Evolutionary conservation across 2,888 invertebrate species (phyloP), one percentile per base, ranked within the genome.

Genomic region (Uloborus plumipes): DNA sequence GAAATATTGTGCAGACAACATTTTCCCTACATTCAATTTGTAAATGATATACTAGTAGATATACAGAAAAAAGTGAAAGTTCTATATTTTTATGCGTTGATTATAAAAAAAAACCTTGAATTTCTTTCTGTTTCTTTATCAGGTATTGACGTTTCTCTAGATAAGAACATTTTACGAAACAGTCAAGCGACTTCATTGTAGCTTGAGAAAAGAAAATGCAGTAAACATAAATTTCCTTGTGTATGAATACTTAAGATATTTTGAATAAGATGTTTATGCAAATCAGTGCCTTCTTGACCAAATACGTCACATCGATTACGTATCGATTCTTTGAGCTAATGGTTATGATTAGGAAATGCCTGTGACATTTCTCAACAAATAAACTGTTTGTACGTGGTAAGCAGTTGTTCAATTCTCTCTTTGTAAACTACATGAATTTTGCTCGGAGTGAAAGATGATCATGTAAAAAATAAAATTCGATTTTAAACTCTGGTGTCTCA

Each of bases 251-350:
- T 64, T n/a, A 18, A 13, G 26, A 66, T 66, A 66, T 47, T 26
- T 39, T 39, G 39, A 39, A 39, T 39, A 51, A 66, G 51, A 50
- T 66, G 51, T 66, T 66, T 66, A 51, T 69, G 16, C 58, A 69
- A 81, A 81, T 74, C 80, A 81, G 80, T 81, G 80, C 80, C 80
- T 81, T 81, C 74, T 74, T 81, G 69, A 74, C 74, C 69, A 74
- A 74, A 74, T 81, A 81, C 80, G 80, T 81, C 74, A 74, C 70
- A 69, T 74, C 80, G 80, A 81, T 81, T 22, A 49, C 47, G 13
- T 64, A 64, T 64, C 64, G 64, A 64, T 64, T 51, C 65, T 73
- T 74, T 81, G 80, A 81, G 80, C 80, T 81, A 74, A 64, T 64
- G 69, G 22, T 31, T 70, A 64, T 65, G 74, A 70, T 47, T 22